Percentiles rank a stretch among this genome's conserved stretches.
These are phyloP conservation scores for Aviceda subcristata DNA, from an alignment of 2,113 vertebrate genomes.

Conservation along the genomic window DNA sequence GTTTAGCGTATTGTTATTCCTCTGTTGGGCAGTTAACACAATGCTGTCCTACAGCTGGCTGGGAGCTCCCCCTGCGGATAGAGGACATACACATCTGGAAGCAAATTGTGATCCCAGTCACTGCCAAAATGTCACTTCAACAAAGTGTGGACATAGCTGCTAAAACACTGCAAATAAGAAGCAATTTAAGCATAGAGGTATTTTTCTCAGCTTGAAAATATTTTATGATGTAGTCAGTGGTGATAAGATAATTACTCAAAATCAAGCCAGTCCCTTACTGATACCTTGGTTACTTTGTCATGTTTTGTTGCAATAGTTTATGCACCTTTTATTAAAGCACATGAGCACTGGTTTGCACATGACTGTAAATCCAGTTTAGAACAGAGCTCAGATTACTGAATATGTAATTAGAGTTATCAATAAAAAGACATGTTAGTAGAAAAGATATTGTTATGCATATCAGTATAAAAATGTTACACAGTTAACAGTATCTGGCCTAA, in stretches of 20 bases:
- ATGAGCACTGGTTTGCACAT: slow-evolving; percentile 66
- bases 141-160: background rate
- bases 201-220: background rate
- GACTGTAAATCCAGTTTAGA: slow-evolving; percentile 37
- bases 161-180: background rate
- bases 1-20: accelerated
- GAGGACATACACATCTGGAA: background rate
- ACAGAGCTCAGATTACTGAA: background rate
- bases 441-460: background rate
- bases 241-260: background rate
- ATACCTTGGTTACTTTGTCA: background rate
- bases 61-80: background rate
- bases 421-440: background rate
- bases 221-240: background rate
- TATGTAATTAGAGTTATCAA: background rate
- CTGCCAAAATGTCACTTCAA: background rate
- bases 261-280: background rate
- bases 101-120: background rate
- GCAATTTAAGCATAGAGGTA: background rate
- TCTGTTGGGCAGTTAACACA: background rate
- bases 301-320: slow-evolving; percentile 10
- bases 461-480: background rate
- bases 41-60: background rate
- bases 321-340: slow-evolving; percentile 20
- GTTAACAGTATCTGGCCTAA: background rate